phyloP scores from a whole-genome alignment of 2,113 vertebrate genomes.

The Scalopus aquaticus region DNA sequence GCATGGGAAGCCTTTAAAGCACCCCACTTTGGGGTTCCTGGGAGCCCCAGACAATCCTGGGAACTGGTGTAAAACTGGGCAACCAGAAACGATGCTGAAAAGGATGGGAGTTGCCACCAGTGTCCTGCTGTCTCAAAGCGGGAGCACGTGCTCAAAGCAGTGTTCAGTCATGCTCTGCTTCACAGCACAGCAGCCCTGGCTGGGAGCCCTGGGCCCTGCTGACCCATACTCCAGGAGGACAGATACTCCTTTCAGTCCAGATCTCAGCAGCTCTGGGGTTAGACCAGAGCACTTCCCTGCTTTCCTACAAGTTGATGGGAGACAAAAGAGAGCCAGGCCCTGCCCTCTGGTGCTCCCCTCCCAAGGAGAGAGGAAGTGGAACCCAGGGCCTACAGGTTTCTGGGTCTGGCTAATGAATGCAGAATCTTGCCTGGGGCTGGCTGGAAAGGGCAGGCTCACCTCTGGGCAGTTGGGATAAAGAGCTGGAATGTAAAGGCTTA shows the following conservation, averaged over 20 bases:
- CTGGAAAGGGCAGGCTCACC: not conserved
- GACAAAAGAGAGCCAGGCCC: not conserved
- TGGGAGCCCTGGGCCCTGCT: accelerated
- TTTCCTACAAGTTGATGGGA: not conserved
- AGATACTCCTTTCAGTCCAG: not conserved
- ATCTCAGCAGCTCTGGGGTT: not conserved
- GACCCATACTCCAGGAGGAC: not conserved
- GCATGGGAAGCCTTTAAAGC: not conserved
- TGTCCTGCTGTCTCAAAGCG: not conserved
- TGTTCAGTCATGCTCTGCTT: no score
- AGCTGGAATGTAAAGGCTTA: not conserved
- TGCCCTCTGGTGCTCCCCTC: not conserved
- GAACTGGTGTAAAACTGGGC: not conserved
- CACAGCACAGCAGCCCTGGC: accelerated
- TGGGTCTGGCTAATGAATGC: not conserved
- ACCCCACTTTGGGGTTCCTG: not conserved
- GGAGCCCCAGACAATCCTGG: not conserved
- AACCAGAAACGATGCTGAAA: not conserved
- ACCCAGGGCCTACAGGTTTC: not conserved
- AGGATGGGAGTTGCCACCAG: not conserved
- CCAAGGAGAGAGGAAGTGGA: not conserved
- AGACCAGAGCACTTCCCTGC: no score
- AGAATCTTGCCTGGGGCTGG: not conserved
- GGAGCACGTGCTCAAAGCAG: accelerated
- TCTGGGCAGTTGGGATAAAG: not conserved